Evolutionary conservation across 1,140 invertebrate genomes (phyloP).

Genomic region (Zaprionus camerounensis): DNA sequence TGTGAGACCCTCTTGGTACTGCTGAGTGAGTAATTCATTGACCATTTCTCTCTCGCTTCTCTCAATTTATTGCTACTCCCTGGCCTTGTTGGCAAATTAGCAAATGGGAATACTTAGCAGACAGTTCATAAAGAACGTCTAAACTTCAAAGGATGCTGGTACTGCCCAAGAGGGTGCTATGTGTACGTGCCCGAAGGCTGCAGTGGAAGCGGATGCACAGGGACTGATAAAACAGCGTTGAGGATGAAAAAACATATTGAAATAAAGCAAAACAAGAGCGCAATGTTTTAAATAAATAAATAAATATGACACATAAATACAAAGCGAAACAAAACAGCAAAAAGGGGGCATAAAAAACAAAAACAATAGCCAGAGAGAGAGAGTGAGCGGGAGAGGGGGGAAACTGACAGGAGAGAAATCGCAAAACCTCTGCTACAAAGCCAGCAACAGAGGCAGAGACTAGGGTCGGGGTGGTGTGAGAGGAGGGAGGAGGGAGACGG

Average conservation of each 20-base stretch:
- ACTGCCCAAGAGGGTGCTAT: neutral
- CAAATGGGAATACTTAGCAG: slow-evolving; percentile 9
- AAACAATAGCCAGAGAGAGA: slow-evolving; percentile 1
- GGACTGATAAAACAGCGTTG: slow-evolving; percentile 41
- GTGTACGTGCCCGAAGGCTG: slow-evolving; percentile 18
- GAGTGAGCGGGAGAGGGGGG: neutral
- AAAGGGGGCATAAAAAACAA: slow-evolving; percentile 16
- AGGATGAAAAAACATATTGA: slow-evolving; percentile 17
- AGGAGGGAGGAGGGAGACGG: neutral
- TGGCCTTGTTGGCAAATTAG: slow-evolving; percentile 10
- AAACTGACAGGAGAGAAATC: slow-evolving; percentile 30
- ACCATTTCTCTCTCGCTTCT: neutral
- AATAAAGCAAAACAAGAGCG: slow-evolving; percentile 57
- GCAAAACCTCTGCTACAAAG: slow-evolving; percentile 57
- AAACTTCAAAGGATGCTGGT: slow-evolving; percentile 40
- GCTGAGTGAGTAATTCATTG: neutral
- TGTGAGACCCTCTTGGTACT: neutral
- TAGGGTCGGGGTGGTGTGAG: slow-evolving; percentile 42
- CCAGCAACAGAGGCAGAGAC: slow-evolving; percentile 9
- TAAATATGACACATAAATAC: slow-evolving; percentile 81
- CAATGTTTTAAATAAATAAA: slow-evolving; percentile 73
- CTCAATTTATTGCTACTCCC: slow-evolving; percentile 2
- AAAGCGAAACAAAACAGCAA: slow-evolving; percentile 38
- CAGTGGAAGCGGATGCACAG: slow-evolving; percentile 44
- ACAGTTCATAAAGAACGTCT: slow-evolving; percentile 37